Evolutionary conservation across 1,140 invertebrate genomes (phyloP).

Genomic region (Tetragnatha versicolor): DNA sequence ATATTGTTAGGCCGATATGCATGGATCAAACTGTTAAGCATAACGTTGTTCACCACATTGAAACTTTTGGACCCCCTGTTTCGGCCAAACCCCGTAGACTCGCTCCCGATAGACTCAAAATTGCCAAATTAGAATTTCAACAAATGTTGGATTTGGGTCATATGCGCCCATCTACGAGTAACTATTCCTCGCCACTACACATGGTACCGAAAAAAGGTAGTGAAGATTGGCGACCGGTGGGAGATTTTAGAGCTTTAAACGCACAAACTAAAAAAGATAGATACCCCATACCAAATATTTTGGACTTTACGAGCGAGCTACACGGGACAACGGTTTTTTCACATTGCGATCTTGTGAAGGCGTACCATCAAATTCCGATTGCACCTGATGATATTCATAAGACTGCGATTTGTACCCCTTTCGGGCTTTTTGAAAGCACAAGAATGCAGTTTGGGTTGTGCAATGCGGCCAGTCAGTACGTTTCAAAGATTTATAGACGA

Average conservation of each 20-base stretch:
- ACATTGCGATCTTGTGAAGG: not conserved
- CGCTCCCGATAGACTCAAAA: not conserved
- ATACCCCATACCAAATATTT: not conserved
- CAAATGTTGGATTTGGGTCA: not conserved
- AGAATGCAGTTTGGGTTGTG: constrained; percentile 56
- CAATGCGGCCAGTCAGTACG: constrained; percentile 38
- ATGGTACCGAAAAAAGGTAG: not conserved
- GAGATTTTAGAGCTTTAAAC: not conserved
- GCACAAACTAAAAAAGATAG: not conserved
- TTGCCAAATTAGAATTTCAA: not conserved
- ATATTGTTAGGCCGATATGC: too few relatives aligned
- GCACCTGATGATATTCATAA: not conserved
- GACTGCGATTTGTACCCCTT: not conserved
- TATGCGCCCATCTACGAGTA: not conserved
- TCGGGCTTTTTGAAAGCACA: constrained; percentile 38
- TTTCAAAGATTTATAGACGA: constrained; percentile 53
- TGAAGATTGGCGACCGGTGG: not conserved
- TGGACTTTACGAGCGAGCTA: not conserved
- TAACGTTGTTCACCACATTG: not conserved
- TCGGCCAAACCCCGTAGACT: not conserved
- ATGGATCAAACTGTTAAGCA: too few relatives aligned
- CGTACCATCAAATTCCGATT: not conserved
- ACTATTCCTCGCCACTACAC: not conserved
- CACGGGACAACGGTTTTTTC: not conserved
- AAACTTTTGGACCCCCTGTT: not conserved